These are phyloP conservation scores for Loxodonta africana DNA, from an alignment of 2,113 vertebrate species.

Conservation along the genomic window DNA sequence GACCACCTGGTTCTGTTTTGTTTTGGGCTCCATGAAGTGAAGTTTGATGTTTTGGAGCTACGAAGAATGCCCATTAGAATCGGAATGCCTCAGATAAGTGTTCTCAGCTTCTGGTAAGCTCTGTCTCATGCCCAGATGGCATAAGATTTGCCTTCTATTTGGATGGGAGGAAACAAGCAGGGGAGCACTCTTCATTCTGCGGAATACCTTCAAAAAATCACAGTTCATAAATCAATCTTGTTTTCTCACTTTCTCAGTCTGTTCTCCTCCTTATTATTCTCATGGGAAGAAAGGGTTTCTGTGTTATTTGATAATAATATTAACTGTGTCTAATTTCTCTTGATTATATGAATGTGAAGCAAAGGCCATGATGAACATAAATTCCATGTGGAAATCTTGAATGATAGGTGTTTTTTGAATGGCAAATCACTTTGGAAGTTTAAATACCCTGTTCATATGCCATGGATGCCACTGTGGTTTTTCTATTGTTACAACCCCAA, in stretches of 20 bases:
- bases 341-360: not conserved
- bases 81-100: not conserved
- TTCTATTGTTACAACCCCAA: not conserved
- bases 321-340: not conserved
- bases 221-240: not conserved
- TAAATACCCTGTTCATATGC: not conserved
- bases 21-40: not conserved
- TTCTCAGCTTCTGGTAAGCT: not conserved
- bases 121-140: not conserved
- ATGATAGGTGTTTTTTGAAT: not conserved
- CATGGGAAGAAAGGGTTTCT: not conserved
- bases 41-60: not conserved
- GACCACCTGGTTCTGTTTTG: not conserved
- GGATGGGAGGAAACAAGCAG: not conserved
- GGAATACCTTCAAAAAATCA: not conserved
- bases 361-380: not conserved
- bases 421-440: not conserved
- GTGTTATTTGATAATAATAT: constrained; percentile 42
- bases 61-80: not conserved
- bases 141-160: not conserved
- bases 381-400: not conserved
- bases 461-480: not conserved
- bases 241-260: not conserved
- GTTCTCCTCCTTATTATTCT: not conserved
- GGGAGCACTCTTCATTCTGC: not conserved